These are phyloP conservation scores for Pterois miles DNA, from an alignment of 2,797 vertebrate species.

Conservation along the genomic window DNA sequence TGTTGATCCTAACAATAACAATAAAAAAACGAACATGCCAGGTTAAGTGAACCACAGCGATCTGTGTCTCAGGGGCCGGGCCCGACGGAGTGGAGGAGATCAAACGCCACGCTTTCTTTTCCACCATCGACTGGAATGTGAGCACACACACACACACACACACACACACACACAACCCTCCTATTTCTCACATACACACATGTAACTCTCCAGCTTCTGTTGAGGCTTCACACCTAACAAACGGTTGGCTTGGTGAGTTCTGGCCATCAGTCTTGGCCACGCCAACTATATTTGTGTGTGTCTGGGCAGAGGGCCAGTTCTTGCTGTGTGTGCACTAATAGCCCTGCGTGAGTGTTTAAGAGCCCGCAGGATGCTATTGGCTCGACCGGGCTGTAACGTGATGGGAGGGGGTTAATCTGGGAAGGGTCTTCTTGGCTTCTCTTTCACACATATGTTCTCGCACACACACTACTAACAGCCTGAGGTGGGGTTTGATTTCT, in stretches of 20 bases:
- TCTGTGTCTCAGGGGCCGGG: slow-evolving; percentile 88
- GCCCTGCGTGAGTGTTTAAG: slow-evolving; percentile 76
- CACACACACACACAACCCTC: slow-evolving; percentile 14
- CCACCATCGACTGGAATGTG: slow-evolving; percentile 99
- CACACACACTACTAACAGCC: slow-evolving; percentile 25
- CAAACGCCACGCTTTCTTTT: slow-evolving; percentile 97
- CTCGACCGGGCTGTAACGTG: slow-evolving; percentile 52
- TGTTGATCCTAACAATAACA: slow-evolving; percentile 37
- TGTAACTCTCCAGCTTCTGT: slow-evolving; percentile 69
- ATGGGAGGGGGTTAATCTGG: slow-evolving; percentile 71
- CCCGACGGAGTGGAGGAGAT: slow-evolving; percentile 98
- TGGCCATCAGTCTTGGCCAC: slow-evolving; percentile 68
- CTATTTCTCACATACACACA: neutral
- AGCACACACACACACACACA: slow-evolving; percentile 69
- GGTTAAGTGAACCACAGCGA: slow-evolving; percentile 51
- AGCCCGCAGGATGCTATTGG: slow-evolving; percentile 78
- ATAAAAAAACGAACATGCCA: slow-evolving; percentile 22
- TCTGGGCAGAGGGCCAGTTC: slow-evolving; percentile 79
- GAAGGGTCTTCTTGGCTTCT: slow-evolving; percentile 52
- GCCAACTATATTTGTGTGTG: slow-evolving; percentile 53
- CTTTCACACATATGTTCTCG: slow-evolving; percentile 45
- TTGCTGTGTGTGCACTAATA: slow-evolving; percentile 78
- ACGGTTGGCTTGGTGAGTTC: slow-evolving; percentile 71
- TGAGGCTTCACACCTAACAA: slow-evolving; percentile 79
- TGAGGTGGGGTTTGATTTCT: slow-evolving; percentile 25